A percentile compares a stretch with the other conserved stretches of the same genome.
Conservation (phyloP, 2,888 invertebrate genomes). For the Microctonus aethiopoides region DNA sequence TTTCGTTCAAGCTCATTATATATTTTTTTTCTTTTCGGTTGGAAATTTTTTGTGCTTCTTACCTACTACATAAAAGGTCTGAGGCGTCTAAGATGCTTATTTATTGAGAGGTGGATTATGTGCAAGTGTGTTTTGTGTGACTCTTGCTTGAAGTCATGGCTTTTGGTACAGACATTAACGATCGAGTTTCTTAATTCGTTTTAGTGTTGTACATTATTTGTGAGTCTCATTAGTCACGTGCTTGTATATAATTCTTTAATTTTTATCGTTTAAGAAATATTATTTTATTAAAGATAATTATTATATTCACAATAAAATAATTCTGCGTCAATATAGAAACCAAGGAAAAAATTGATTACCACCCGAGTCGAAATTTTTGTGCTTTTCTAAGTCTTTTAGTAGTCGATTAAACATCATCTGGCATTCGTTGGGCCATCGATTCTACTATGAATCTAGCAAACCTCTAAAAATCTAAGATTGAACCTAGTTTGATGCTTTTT, state of each 20-base stretch:
- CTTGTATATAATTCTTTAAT: constrained; percentile 52
- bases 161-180: constrained; percentile 44
- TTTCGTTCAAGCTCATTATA: neutral
- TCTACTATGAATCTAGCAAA: too few species aligned
- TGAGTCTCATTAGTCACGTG: constrained; percentile 44
- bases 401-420: too few species aligned
- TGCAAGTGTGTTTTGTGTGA: constrained; percentile 11
- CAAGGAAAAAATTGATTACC: too few species aligned
- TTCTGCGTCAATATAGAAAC: too few species aligned
- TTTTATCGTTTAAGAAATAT: constrained; percentile 43
- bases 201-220: constrained; percentile 34
- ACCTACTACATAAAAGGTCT: neutral
- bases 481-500: too few species aligned
- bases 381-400: too few species aligned
- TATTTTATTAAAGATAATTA: neutral
- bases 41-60: neutral
- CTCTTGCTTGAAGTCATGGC: constrained; percentile 2
- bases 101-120: neutral
- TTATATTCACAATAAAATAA: neutral
- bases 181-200: constrained; percentile 50
- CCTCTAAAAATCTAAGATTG: too few species aligned
- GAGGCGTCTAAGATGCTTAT: neutral
- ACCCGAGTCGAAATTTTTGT: too few species aligned
- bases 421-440: too few species aligned
- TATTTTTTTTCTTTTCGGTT: neutral